Conservation (phyloP, 2,113 vertebrate species). For the Telmatochromis sp. region DNA sequence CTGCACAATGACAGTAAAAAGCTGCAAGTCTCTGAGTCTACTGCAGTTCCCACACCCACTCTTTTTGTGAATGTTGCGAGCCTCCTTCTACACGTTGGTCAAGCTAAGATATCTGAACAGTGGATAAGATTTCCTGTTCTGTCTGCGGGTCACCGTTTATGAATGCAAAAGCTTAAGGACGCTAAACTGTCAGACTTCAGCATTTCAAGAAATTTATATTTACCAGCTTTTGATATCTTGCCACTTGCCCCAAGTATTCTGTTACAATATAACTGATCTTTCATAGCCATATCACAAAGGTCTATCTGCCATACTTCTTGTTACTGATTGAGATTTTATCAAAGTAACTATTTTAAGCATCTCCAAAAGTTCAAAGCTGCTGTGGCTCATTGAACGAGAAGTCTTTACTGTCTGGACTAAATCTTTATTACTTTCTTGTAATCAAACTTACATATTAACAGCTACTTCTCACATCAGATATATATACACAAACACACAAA, state of each 20-base stretch:
- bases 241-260: rapidly evolving
- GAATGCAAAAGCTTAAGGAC: not conserved
- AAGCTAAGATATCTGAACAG: not conserved
- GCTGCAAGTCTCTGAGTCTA: rapidly evolving
- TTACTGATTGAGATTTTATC: not conserved
- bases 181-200: not conserved
- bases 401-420: not conserved
- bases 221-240: not conserved
- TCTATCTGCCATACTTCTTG: not conserved
- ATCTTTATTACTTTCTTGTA: not conserved
- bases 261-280: not conserved
- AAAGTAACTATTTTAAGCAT: not conserved
- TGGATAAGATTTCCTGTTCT: not conserved
- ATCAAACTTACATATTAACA: not conserved
- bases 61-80: not conserved
- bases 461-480: not conserved
- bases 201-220: not conserved
- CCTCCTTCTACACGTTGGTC: not conserved
- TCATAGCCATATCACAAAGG: rapidly evolving
- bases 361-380: not conserved
- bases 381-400: rapidly evolving
- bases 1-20: not conserved
- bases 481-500: not conserved
- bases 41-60: not conserved
- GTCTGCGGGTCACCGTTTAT: rapidly evolving